Evolutionary conservation across 2,113 vertebrate species (phyloP).

Genomic region (Cyphomyrus discorhynchus): DNA sequence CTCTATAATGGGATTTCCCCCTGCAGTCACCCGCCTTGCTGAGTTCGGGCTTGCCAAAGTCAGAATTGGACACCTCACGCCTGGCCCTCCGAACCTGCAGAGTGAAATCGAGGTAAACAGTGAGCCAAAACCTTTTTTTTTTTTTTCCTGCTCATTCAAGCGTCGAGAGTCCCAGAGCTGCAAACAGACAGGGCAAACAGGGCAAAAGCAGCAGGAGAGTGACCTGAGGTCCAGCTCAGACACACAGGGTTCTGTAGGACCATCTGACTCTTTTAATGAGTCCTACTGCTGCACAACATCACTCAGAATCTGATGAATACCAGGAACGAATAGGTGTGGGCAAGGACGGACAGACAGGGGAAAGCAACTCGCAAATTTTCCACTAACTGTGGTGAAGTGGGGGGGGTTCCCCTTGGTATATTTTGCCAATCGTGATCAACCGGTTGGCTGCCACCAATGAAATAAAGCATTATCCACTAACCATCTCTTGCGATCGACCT

Average conservation of each 20-base stretch:
- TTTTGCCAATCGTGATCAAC: background rate
- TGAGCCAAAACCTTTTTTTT: background rate
- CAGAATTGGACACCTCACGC: background rate
- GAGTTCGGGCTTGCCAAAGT: background rate
- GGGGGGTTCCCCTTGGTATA: background rate
- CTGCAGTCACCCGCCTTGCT: background rate
- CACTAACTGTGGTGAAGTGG: background rate
- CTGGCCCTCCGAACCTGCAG: background rate
- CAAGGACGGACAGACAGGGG: background rate
- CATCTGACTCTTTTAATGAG: background rate
- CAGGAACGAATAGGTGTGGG: background rate
- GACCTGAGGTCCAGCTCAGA: background rate
- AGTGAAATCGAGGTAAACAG: slow-evolving; percentile 10
- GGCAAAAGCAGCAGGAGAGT: background rate
- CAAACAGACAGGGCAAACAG: background rate
- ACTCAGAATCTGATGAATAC: background rate
- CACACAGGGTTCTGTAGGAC: background rate
- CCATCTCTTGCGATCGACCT: background rate
- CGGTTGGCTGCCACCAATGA: background rate
- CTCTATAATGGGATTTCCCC: slow-evolving; percentile 17
- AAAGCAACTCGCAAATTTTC: background rate
- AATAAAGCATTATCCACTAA: background rate
- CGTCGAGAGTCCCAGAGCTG: background rate
- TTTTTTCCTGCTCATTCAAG: background rate
- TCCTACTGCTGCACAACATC: background rate